Conservation (phyloP, 2,888 invertebrate species). For the Andrena bucephala region DNA sequence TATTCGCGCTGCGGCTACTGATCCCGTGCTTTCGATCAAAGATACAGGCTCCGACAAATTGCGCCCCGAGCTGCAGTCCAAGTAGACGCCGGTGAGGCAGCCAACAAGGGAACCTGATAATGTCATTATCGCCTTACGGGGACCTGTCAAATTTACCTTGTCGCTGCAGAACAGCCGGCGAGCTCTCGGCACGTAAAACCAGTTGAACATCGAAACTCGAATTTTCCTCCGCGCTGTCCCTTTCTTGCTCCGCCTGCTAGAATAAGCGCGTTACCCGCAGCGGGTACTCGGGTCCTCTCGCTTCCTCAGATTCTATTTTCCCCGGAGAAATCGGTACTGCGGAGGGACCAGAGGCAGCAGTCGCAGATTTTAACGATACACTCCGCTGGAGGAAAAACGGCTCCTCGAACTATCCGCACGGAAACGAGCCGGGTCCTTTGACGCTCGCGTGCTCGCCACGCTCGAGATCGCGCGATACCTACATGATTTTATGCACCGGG, state of each 20-base stretch:
- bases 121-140: conserved; percentile 45
- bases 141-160: conserved; percentile 23
- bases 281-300: not conserved
- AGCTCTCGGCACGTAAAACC: not conserved
- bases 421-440: conserved; percentile 55
- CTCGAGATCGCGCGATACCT: conserved; percentile 42
- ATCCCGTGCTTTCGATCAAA: conserved; percentile 39
- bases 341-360: conserved; percentile 10
- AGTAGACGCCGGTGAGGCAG: not conserved
- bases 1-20: conserved; percentile 46
- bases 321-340: conserved; percentile 6
- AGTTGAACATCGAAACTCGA: not conserved
- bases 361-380: conserved; percentile 53
- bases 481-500: conserved; percentile 23
- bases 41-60: conserved; percentile 58
- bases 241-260: not conserved
- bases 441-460: conserved; percentile 46
- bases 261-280: conserved; percentile 10
- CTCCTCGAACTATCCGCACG: conserved; percentile 49
- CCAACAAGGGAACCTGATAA: conserved; percentile 32
- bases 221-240: not conserved
- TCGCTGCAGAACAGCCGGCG: conserved; percentile 1
- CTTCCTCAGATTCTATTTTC: not conserved
- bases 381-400: conserved; percentile 22
- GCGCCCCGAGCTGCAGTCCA: not conserved